phyloP scores from a whole-genome alignment of 64 coral and sea anemone genomes.

The Actinia equina region DNA sequence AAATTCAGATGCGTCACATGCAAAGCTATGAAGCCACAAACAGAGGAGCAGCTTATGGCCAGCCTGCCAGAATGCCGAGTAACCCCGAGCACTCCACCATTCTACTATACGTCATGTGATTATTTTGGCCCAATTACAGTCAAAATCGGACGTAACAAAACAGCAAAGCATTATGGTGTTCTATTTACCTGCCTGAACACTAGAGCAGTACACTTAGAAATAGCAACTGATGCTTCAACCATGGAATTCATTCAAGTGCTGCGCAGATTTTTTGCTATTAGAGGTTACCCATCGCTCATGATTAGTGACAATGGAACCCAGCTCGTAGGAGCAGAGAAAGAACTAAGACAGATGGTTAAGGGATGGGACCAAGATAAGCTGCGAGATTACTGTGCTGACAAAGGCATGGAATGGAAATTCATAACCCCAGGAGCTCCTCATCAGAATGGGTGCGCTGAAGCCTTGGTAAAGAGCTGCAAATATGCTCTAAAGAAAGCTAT shows the following conservation, averaged over 20 bases:
- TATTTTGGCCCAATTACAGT: constrained; percentile 21
- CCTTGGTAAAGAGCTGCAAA: constrained; percentile 42
- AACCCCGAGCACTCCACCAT: constrained; percentile 9
- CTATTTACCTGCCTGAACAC: constrained; percentile 28
- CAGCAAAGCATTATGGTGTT: constrained; percentile 28
- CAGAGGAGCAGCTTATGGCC: constrained; percentile 40
- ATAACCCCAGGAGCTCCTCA: constrained; percentile 17
- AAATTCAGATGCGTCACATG: constrained; percentile 23
- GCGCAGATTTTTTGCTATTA: constrained; percentile 32
- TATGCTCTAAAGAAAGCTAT: constrained; percentile 39
- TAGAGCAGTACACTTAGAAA: constrained; percentile 31
- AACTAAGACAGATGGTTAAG: constrained; percentile 48
- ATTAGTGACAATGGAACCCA: constrained; percentile 38
- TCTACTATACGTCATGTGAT: constrained; percentile 18
- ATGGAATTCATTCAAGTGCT: constrained; percentile 46
- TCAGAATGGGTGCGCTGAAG: constrained; percentile 45
- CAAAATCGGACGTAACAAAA: constrained; percentile 20
- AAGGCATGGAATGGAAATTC: constrained; percentile 39
- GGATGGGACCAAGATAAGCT: constrained; percentile 36
- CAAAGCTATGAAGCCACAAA: not conserved
- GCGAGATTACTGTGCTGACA: constrained; percentile 24
- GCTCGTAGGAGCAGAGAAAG: constrained; percentile 40
- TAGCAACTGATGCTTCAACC: constrained; percentile 29
- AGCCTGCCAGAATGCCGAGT: constrained; percentile 25
- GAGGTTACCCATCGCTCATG: constrained; percentile 40